Base-by-base conservation (phyloP, 1,140 invertebrate genomes). In the Camponotus floridanus region DNA sequence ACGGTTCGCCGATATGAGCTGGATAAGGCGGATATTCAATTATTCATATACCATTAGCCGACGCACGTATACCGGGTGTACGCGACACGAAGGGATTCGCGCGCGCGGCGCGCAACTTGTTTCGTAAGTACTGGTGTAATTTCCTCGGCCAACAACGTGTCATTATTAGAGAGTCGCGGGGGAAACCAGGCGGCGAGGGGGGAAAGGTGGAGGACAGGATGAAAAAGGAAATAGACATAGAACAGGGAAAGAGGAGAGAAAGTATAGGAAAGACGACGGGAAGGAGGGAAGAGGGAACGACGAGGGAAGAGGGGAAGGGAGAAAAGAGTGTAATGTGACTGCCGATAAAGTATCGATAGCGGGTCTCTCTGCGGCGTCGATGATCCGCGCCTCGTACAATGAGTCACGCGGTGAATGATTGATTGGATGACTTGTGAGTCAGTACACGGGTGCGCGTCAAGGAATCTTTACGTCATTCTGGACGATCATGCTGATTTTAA, bases 371-470 rank as follows among this genome's bases (percentile, higher is more conserved):
- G 87, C 74, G 79, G 85, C 84, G 83, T 79, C 84, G 88, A 87
- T 87, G 88, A 89, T 89, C 74, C 73, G 74, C 81, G 78, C 79
- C 68, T 83, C 76, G 91, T 92, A 88, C 90, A 93, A 93, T 94
- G 93, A 94, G 91, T 94, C 94, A 94, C 90, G 86, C 91, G 88
- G 84, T 91, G 90, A 93, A 93, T 94, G 93, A 94, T 93, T 93
- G 93, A 94, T 94, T 91, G 90, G 90, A 89, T 88, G 70, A 85
- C 81, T 74, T 48, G 51, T 51, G 55, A 61, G 68, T 86, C 74
- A 68, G 48, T 59, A 51, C 45, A 57, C 79, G 57, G 71, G 79
- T 65, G 67, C 84, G 78, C 78, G 48, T 80, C 76, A 68, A 48
- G 13, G 33, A 33, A 71, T 88, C 73, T 85, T 78, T 85, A 85